Percentiles rank a stretch among this genome's conserved stretches.
phyloP scores from a whole-genome alignment of 2,113 vertebrate genomes.

The Sitta europaea region DNA sequence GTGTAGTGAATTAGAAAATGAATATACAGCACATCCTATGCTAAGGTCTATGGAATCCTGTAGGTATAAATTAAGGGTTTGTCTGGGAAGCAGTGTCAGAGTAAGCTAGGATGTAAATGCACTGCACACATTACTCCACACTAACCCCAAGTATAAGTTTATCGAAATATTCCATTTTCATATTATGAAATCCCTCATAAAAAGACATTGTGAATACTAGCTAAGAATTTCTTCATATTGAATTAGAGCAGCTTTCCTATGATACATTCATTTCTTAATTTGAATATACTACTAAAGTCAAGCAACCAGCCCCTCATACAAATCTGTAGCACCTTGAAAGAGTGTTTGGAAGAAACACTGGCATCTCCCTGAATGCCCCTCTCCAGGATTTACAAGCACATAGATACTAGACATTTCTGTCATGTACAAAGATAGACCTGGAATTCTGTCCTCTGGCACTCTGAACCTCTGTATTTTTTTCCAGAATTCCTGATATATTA shows the following conservation, averaged over 20 bases:
- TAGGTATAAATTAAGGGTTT: not conserved
- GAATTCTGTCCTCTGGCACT: not conserved
- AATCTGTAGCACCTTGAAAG: not conserved
- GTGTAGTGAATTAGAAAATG: not conserved
- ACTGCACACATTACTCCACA: not conserved
- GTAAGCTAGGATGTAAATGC: not conserved
- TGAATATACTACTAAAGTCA: not conserved
- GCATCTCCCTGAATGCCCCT: fast-evolving
- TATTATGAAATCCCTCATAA: not conserved
- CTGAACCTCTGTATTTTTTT: not conserved
- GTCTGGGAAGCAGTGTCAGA: not conserved
- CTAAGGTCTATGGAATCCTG: not conserved
- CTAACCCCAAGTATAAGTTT: not conserved
- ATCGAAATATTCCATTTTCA: not conserved
- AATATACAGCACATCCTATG: not conserved
- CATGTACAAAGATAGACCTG: not conserved
- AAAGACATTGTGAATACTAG: not conserved
- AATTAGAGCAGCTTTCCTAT: not conserved
- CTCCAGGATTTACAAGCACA: not conserved
- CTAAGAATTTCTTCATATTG: not conserved
- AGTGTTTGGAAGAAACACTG: not conserved
- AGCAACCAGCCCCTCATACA: not conserved
- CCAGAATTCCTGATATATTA: not conserved
- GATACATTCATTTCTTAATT: not conserved
- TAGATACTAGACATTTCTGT: not conserved